Conservation (phyloP, 2,888 invertebrate genomes). For the Cosmia pyralina region DNA sequence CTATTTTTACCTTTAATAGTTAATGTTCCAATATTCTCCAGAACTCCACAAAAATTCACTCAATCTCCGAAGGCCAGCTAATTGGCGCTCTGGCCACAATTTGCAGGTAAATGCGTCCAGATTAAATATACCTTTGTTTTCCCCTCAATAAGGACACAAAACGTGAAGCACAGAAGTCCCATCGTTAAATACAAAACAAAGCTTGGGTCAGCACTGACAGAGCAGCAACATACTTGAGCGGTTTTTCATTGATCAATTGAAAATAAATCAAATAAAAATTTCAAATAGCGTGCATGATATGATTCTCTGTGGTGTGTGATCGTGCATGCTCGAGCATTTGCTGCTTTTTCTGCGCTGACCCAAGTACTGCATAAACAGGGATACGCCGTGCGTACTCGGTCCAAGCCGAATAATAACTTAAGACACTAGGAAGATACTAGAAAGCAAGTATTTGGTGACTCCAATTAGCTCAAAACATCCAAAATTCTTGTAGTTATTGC, state of each 20-base stretch:
- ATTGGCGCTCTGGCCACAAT: constrained; percentile 71
- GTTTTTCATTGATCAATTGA: not conserved
- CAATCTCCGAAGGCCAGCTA: constrained; percentile 67
- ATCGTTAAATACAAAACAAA: not conserved
- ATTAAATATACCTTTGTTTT: constrained; percentile 57
- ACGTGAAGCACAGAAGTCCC: constrained; percentile 21
- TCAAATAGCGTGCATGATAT: not conserved
- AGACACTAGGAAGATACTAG: too few species aligned
- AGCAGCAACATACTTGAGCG: not conserved
- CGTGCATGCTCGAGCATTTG: not conserved
- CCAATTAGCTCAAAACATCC: not conserved
- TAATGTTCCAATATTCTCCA: constrained; percentile 43
- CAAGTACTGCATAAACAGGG: too few species aligned
- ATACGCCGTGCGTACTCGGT: too few species aligned
- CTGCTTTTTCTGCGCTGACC: not conserved
- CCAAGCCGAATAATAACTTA: too few species aligned
- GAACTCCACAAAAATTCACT: constrained; percentile 55
- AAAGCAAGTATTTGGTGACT: too few species aligned
- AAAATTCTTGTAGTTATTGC: not conserved
- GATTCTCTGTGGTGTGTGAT: not conserved
- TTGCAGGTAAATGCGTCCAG: constrained; percentile 70
- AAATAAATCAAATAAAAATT: not conserved
- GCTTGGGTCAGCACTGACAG: not conserved
- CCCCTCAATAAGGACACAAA: constrained; percentile 14
- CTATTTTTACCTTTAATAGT: not conserved